Base-by-base conservation (phyloP, 2,888 invertebrate species). In the Eurytoma californica region DNA sequence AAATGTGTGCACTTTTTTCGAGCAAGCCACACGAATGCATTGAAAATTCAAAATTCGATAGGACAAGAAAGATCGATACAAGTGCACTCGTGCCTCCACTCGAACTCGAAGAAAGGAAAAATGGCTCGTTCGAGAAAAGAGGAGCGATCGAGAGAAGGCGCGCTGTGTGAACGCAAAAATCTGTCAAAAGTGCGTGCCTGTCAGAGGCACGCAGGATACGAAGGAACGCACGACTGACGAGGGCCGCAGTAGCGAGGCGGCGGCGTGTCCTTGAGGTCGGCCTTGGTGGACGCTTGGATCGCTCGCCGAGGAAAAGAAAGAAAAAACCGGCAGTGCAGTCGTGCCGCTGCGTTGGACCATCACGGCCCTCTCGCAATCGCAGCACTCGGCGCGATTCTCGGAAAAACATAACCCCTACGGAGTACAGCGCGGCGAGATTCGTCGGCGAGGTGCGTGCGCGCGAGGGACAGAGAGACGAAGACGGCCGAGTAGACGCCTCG, bases 341-440 rank as follows among this genome's bases (percentile, higher is more conserved):
- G 14, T 16, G 12, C 24, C 24, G 16, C 39, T 16, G 51, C 16
- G 20, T 2, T 24, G n/a, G 55, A 57, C 30, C 28, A 49, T 16
- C 39, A 14, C 7, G 39, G 39, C 39, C 9, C 39, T 39, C 39
- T 7, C 39, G 39, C 9, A 39, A 1, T 39, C 39, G 39, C 39
- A 9, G 4, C 30, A 3, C 30, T 30, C 30, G 30, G 30, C 63
- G n/a, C 5, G 49, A 5, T 65, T 51, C 51, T 57, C 30, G 57
- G 63, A 63, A 66, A 70, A 72, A 77, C 72, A 72, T 77, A 77
- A 77, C 77, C 77, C 72, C 66, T 51, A 66, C 28, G 51, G 60
- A 60, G 60, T 16, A 58, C 7, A 18, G 28, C 13, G 28, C 61
- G 30, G 30, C 30, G n/a, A 30, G 14, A 30, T 30, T 30, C 30